Evolutionary conservation across 35 echinoderm and acorn worm genomes (phyloP).

Genomic region (Apostichopus californicus): DNA sequence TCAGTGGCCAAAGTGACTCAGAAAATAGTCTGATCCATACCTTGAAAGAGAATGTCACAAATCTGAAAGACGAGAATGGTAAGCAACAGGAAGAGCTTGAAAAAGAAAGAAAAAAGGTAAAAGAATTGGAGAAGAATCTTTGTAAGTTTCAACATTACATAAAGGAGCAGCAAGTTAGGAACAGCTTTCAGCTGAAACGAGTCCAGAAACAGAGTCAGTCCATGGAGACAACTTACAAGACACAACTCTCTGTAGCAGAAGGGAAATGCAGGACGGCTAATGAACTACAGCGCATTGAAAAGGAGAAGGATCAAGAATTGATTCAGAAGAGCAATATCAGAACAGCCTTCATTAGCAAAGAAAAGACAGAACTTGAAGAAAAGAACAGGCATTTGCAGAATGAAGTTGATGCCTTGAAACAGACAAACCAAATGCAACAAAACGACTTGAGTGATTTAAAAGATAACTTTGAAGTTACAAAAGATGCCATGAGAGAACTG

Average conservation of each 20-base stretch:
- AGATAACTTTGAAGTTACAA: background rate
- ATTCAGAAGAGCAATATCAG: background rate
- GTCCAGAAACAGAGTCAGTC: background rate
- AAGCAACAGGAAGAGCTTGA: background rate
- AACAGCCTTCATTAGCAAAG: background rate
- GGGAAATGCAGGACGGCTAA: background rate
- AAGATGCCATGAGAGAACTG: background rate
- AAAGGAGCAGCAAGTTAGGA: background rate
- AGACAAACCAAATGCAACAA: background rate
- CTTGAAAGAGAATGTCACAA: background rate
- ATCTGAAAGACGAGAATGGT: background rate
- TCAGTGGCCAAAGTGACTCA: background rate
- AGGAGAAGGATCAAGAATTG: background rate
- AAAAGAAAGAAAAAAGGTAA: background rate
- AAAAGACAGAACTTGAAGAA: background rate
- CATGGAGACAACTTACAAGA: background rate
- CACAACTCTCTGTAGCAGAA: background rate
- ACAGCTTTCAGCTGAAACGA: background rate
- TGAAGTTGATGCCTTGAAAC: background rate
- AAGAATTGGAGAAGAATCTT: background rate
- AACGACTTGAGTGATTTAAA: background rate
- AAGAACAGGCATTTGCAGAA: background rate
- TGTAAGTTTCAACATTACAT: background rate
- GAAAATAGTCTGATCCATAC: background rate
- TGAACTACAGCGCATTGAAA: background rate